A percentile compares a stretch with the other conserved stretches of the same genome.
Conservation (phyloP, 2,113 vertebrate genomes). For the Daphoenositta chrysoptera region DNA sequence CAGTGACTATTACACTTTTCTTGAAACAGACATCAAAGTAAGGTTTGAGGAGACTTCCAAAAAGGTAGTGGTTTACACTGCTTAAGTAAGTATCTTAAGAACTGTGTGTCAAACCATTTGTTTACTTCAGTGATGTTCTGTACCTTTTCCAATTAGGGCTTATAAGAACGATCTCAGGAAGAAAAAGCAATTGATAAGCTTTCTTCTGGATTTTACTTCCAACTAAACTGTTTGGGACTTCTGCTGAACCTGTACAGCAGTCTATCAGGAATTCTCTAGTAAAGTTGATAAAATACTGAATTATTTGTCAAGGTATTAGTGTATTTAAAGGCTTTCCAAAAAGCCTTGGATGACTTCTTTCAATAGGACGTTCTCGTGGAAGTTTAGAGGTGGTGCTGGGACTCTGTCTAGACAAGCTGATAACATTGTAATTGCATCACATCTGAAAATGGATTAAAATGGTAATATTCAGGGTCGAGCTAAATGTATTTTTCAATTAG, state of each 20-base stretch:
- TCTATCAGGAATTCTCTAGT: not conserved
- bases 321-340: not conserved
- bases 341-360: not conserved
- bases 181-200: not conserved
- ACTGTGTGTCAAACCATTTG: not conserved
- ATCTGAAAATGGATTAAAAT: not conserved
- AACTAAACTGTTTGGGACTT: not conserved
- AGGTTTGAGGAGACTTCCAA: not conserved
- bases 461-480: not conserved
- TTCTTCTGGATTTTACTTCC: not conserved
- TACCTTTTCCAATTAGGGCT: not conserved
- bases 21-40: not conserved
- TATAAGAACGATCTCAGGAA: not conserved
- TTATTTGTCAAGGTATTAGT: not conserved
- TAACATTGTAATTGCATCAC: not conserved
- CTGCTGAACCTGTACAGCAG: not conserved
- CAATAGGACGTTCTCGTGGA: not conserved
- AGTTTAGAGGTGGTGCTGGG: not conserved
- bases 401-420: not conserved
- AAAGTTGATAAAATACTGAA: not conserved
- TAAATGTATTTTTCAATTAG: not conserved
- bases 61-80: not conserved
- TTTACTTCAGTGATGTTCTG: not conserved
- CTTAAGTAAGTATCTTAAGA: not conserved
- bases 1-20: fast-evolving